Conservation (phyloP, 2,888 invertebrate species). For the Odiellus spinosus region DNA sequence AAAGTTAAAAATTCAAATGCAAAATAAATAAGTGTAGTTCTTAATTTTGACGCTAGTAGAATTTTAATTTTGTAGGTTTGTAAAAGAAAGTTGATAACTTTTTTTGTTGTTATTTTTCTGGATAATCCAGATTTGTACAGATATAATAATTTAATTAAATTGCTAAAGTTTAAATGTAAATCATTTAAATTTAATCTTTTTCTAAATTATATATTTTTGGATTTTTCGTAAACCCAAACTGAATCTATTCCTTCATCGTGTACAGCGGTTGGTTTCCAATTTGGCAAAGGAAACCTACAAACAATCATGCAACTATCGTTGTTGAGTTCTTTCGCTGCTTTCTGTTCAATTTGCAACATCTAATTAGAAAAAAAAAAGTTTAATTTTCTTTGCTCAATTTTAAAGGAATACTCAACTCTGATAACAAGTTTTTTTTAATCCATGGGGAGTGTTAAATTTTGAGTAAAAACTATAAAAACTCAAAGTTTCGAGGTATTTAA, state of each 20-base stretch:
- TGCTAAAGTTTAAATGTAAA: background rate
- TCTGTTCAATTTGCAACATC: background rate
- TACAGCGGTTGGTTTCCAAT: background rate
- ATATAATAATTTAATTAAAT: background rate
- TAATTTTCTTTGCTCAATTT: too few relatives aligned
- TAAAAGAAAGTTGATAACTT: background rate
- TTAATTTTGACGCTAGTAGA: background rate
- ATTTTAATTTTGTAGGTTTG: too few relatives aligned
- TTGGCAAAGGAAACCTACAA: background rate
- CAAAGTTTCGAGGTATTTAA: too few relatives aligned
- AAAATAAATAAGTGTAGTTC: background rate
- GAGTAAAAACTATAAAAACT: too few relatives aligned
- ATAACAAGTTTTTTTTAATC: too few relatives aligned
- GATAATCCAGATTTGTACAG: background rate
- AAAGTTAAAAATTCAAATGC: background rate
- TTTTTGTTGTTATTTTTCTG: background rate
- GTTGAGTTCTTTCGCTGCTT: background rate
- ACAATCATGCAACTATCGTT: background rate
- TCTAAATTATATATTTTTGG: too few relatives aligned
- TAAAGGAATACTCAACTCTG: too few relatives aligned
- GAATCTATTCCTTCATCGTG: background rate
- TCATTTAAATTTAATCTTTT: background rate
- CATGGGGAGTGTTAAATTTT: too few relatives aligned
- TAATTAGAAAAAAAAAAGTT: background rate
- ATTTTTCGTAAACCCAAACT: background rate